Conservation (phyloP, 2,797 vertebrate species). For the Cossypha dichroa region DNA sequence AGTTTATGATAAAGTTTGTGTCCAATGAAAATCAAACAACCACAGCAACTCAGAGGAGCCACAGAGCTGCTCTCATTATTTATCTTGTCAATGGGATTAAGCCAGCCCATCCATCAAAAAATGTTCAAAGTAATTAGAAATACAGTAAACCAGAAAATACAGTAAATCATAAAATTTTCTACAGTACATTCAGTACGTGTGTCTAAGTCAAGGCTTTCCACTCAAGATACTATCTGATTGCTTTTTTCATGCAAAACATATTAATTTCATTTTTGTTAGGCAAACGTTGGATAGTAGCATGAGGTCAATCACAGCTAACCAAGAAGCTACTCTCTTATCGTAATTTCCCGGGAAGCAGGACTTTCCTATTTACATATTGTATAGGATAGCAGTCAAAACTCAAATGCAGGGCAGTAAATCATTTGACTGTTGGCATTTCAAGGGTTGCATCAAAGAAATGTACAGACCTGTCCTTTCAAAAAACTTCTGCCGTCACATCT, state of each 20-base stretch:
- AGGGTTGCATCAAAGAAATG: not conserved
- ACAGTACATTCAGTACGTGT: not conserved
- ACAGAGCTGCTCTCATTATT: not conserved
- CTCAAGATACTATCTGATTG: not conserved
- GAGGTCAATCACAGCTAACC: not conserved
- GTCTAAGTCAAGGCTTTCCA: not conserved
- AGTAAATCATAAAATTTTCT: not conserved
- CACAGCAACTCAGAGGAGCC: not conserved
- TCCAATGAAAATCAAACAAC: not conserved
- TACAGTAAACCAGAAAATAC: not conserved
- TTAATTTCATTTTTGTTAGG: not conserved
- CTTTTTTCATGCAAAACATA: not conserved
- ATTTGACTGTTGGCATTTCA: not conserved
- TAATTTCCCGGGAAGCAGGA: not conserved
- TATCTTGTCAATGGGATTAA: not conserved
- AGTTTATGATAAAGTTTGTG: not conserved
- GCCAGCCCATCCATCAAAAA: not conserved
- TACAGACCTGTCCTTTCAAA: not conserved
- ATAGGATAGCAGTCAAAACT: not conserved
- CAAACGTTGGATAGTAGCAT: not conserved
- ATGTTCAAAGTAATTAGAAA: not conserved
- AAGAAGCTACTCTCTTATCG: not conserved
- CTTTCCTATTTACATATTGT: conserved; percentile 23
- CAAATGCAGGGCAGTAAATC: not conserved
- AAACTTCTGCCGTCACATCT: not conserved